Evolutionary conservation across 1,140 invertebrate species (phyloP), one percentile per base, ranked within the genome.

Genomic region (Heliconius congener): DNA sequence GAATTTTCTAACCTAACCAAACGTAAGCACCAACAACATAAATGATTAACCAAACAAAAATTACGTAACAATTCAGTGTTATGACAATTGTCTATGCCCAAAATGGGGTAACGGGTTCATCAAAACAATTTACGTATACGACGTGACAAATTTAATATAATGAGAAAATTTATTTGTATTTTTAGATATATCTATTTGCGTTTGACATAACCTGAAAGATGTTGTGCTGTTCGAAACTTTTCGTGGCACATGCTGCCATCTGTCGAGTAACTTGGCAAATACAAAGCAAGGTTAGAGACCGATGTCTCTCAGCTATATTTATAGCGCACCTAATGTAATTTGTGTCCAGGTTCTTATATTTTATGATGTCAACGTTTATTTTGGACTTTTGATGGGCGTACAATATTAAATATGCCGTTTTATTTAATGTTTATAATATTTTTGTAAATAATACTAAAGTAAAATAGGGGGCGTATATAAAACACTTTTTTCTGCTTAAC

Each of bases 251-350:
- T 85, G 83, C 74, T 87, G 90, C 91, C 91, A 93, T 93, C 91
- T 93, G 82, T 76, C 66, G 73, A 34, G 55, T 90, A 93, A 93
- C 89, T 93, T 93, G 90, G 90, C 71, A 84, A 84, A 83, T 74
- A 50, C 39, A 46, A 37, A 8, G 55, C 88, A 88, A 91, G 87
- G 88, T 88, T 86, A 86, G 85, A 86, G 81, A 82, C 82, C 86
- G 82, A 71, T 77, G 73, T 80, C 77, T 81, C 75, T 71, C 78
- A 81, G 85, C 84, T 90, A 88, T 91, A 88, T 90, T 85, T 89
- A 87, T 84, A 87, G 76, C 82, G 57, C 73, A 80, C 52, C 83
- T 85, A 85, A 83, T 83, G 81, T 84, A 83, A 84, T 86, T 86
- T 83, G 83, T 84, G 73, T 83, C 81, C 81, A 87, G 82, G 84